These are phyloP conservation scores for Galbula dea DNA, from an alignment of 2,113 vertebrate species.

Conservation along the genomic window DNA sequence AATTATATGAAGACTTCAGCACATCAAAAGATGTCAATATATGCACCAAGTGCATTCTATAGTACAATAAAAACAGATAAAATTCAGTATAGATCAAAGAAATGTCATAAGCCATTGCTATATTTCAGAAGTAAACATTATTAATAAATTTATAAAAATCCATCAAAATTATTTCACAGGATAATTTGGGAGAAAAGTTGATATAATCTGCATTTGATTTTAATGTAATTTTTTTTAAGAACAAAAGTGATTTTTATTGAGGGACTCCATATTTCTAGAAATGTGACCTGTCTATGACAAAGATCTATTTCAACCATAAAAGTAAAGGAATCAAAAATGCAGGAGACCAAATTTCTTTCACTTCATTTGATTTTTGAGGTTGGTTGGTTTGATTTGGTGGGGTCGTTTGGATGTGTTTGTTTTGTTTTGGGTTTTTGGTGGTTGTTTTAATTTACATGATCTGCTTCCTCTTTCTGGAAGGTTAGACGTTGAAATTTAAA, in stretches of 20 bases:
- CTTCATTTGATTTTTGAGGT: background rate
- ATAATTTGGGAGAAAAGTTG: constrained; percentile 34
- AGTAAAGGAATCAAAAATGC: background rate
- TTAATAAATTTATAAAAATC: constrained; percentile 62
- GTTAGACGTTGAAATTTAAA: background rate
- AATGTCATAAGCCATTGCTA: constrained; percentile 5
- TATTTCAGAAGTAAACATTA: constrained; percentile 51
- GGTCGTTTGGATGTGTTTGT: too few species aligned
- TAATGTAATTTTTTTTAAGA: background rate
- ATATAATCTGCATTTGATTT: constrained; percentile 20
- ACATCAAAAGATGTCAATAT: constrained; percentile 65
- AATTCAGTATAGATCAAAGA: constrained; percentile 59
- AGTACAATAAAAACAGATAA: constrained; percentile 49
- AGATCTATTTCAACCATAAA: background rate
- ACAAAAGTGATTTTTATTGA: background rate
- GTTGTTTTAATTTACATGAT: background rate
- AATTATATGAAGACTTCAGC: constrained; percentile 34
- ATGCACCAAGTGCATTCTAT: constrained; percentile 18
- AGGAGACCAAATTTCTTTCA: background rate
- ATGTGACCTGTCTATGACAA: background rate
- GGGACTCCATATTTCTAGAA: background rate
- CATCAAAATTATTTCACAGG: constrained; percentile 42
- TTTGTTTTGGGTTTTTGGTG: background rate
- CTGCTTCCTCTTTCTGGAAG: background rate
- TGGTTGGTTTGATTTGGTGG: background rate